Evolutionary conservation across 2,113 vertebrate genomes (phyloP).

Genomic region (Percopsis transmontana): DNA sequence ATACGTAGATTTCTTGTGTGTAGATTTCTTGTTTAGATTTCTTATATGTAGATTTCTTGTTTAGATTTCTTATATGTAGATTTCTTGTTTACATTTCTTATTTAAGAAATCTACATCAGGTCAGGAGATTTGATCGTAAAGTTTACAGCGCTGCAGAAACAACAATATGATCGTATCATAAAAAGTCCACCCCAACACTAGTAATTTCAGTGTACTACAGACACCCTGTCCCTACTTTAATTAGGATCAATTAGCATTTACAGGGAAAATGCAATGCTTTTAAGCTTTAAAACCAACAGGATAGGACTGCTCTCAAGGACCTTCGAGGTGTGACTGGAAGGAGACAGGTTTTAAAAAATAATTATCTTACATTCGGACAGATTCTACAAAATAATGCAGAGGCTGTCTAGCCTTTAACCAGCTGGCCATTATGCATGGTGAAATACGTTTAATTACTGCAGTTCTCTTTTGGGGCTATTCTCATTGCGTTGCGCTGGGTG

Average conservation of each 20-base stretch:
- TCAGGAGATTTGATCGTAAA: no score
- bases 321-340: slow-evolving; percentile 6
- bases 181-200: not conserved
- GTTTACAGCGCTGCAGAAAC: no score
- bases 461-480: slow-evolving; percentile 32
- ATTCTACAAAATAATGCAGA: slow-evolving; percentile 24
- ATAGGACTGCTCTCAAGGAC: not conserved
- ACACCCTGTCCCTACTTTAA: not conserved
- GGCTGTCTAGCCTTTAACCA: slow-evolving; percentile 47
- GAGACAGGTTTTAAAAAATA: slow-evolving; percentile 15
- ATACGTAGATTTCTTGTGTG: no score
- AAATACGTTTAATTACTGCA: slow-evolving; percentile 63
- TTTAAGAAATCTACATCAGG: no score
- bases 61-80: no score
- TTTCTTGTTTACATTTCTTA: no score
- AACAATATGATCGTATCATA: no score
- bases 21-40: no score
- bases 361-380: slow-evolving; percentile 24
- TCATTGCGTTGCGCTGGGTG: slow-evolving; percentile 41
- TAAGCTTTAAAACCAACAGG: slow-evolving; percentile 16
- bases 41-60: no score
- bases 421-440: slow-evolving; percentile 28
- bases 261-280: not conserved
- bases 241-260: not conserved
- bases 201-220: not conserved